phyloP scores from a whole-genome alignment of 2,113 vertebrate species.

The Alectura lathami region DNA sequence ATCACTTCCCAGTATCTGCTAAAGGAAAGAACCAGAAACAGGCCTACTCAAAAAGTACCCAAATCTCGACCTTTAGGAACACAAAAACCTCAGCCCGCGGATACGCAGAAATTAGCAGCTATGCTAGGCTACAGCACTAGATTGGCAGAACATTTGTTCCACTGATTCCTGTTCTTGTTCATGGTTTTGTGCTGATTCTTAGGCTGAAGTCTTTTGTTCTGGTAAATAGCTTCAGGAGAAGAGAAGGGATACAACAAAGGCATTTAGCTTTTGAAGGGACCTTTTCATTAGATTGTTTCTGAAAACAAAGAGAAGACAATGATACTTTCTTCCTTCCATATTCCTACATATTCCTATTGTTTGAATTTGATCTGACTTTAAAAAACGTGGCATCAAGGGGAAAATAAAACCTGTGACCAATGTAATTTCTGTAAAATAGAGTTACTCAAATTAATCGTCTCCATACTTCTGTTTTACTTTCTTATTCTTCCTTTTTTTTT shows the following conservation, averaged over 20 bases:
- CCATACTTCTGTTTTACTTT: background rate
- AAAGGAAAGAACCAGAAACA: conserved; percentile 4
- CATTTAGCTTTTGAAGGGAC: conserved; percentile 5
- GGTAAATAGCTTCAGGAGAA: background rate
- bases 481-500: background rate
- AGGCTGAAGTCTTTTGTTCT: background rate
- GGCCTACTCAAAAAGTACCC: background rate
- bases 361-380: background rate
- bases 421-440: background rate
- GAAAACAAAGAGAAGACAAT: conserved; percentile 33
- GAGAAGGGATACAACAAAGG: background rate
- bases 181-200: background rate
- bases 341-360: background rate
- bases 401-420: background rate
- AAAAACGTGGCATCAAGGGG: background rate
- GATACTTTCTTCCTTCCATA: background rate
- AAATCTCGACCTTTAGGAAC: background rate
- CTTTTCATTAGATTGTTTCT: conserved; percentile 1
- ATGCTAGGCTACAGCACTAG: background rate
- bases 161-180: background rate
- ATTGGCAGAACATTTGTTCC: background rate
- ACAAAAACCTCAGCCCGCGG: background rate
- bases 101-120: background rate
- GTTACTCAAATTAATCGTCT: background rate
- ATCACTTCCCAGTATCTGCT: background rate